Conservation (phyloP, 2,113 vertebrate genomes). For the Petrocephalus microphthalmus region DNA sequence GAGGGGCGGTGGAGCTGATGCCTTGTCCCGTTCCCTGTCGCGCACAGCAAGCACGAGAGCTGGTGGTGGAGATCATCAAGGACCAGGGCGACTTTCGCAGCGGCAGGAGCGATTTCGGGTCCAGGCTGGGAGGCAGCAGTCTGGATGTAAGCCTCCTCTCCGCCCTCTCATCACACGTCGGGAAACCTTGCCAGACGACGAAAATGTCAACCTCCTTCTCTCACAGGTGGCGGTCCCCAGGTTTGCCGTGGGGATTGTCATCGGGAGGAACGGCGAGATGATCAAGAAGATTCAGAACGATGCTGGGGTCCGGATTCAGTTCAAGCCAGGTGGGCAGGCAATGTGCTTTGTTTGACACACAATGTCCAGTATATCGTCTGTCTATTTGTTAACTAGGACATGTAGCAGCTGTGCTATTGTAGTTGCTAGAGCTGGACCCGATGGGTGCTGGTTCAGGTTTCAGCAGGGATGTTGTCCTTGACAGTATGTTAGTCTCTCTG, state of each 20-base stretch:
- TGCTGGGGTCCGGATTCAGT: slow-evolving; percentile 94
- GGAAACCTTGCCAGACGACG: not conserved
- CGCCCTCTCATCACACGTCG: not conserved
- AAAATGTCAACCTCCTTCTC: not conserved
- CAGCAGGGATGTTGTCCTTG: not conserved
- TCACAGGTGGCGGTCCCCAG: slow-evolving; percentile 87
- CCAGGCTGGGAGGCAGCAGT: slow-evolving; percentile 84
- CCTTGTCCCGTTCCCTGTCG: not conserved
- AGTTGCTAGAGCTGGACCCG: not conserved
- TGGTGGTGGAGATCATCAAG: slow-evolving; percentile 95
- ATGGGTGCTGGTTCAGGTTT: not conserved
- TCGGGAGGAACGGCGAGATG: slow-evolving; percentile 97
- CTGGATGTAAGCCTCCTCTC: slow-evolving; percentile 74
- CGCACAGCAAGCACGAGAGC: slow-evolving; percentile 88
- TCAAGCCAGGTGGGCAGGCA: slow-evolving; percentile 80
- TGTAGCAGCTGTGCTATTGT: not conserved
- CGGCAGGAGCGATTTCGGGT: slow-evolving; percentile 77
- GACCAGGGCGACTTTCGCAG: slow-evolving; percentile 88
- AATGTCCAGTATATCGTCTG: not conserved
- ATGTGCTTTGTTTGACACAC: not conserved
- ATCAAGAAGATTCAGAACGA: slow-evolving; percentile 99
- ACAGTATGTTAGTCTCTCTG: not conserved
- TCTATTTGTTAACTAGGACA: not conserved
- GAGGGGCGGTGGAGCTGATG: not conserved
- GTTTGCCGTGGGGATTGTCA: slow-evolving; percentile 95